Conservation (phyloP, 2,113 vertebrate species). For the Lophochroa leadbeateri region DNA sequence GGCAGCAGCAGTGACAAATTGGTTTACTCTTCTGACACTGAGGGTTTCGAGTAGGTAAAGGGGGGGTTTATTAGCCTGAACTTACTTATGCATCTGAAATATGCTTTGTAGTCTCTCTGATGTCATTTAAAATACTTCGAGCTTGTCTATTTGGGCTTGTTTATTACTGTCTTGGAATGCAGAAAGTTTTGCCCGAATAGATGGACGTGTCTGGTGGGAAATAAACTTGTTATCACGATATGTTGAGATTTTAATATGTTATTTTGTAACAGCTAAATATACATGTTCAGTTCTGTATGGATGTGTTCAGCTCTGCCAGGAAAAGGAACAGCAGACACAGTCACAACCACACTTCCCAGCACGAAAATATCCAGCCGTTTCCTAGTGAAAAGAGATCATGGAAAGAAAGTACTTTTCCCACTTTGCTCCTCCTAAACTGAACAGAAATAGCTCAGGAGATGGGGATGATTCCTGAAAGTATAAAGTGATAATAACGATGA, state of each 20-base stretch:
- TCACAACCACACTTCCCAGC: not conserved
- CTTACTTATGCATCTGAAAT: constrained; percentile 32
- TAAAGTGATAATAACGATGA: not conserved
- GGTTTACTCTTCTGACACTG: constrained; percentile 58
- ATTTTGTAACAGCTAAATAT: not conserved
- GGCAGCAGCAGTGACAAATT: constrained; percentile 71
- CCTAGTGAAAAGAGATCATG: not conserved
- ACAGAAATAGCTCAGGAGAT: constrained; percentile 1
- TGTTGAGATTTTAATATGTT: not conserved
- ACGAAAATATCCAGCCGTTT: not conserved
- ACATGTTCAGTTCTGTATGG: not conserved
- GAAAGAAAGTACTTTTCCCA: not conserved
- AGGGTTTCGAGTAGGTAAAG: not conserved
- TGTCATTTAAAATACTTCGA: not conserved
- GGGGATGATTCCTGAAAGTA: not conserved
- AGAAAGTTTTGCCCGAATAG: not conserved
- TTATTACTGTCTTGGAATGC: not conserved
- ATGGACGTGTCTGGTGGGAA: constrained; percentile 10
- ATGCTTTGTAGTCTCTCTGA: not conserved
- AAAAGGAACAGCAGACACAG: constrained; percentile 13
- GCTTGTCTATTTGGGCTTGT: not conserved
- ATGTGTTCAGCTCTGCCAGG: not conserved
- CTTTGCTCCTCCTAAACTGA: not conserved
- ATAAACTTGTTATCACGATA: not conserved
- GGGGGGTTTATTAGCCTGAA: not conserved